phyloP scores from a whole-genome alignment of 2,113 vertebrate genomes.

The Gadus chalcogrammus region DNA sequence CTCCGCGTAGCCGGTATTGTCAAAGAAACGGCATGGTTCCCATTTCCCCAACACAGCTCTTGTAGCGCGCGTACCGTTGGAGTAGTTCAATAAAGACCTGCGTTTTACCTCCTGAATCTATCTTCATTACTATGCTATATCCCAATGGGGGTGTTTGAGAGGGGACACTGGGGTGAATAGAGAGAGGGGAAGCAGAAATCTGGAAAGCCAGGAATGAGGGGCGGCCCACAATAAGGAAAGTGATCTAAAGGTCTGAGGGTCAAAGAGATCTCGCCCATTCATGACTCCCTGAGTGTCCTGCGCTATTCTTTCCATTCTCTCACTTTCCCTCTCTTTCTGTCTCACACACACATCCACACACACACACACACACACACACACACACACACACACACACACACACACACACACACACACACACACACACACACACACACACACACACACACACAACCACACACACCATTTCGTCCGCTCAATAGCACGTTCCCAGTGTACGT shows the following conservation, averaged over 20 bases:
- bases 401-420: conserved; percentile 18
- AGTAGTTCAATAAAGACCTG: too few relatives aligned
- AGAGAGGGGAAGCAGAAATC: background rate
- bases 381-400: conserved; percentile 30
- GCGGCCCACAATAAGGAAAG: conserved; percentile 23
- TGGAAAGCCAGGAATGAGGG: conserved; percentile 41
- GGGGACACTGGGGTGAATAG: background rate
- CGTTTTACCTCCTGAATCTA: too few relatives aligned
- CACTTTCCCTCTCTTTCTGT: background rate
- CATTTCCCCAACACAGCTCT: too few relatives aligned
- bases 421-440: conserved; percentile 2
- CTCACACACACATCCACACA: background rate
- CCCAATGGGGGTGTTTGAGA: background rate
- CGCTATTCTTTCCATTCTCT: background rate
- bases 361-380: conserved; percentile 48
- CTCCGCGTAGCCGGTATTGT: too few relatives aligned
- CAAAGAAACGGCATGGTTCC: too few relatives aligned
- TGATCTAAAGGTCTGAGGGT: conserved; percentile 47
- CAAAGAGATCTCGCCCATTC: conserved; percentile 62
- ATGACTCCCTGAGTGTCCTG: conserved; percentile 58
- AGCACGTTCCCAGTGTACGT: conserved; percentile 78
- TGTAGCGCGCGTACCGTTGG: too few relatives aligned
- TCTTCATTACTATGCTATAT: too few relatives aligned
- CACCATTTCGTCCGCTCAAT: conserved; percentile 42
- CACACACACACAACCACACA: conserved; percentile 16